Percentiles rank a stretch among this genome's conserved stretches.
These are phyloP conservation scores for Dryococelus australis DNA, from an alignment of 2,888 invertebrate genomes.

Conservation along the genomic window DNA sequence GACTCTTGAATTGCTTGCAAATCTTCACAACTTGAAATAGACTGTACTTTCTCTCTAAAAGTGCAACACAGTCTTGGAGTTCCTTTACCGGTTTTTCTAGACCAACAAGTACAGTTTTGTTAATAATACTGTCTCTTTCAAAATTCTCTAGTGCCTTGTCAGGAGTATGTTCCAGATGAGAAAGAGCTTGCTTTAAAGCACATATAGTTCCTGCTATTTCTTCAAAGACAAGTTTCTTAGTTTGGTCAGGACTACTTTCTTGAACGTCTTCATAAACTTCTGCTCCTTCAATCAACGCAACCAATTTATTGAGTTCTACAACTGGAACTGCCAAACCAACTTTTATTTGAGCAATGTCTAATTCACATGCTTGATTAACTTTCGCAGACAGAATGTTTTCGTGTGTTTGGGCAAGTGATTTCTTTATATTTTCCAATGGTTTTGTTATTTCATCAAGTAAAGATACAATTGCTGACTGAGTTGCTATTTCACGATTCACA, in stretches of 20 bases:
- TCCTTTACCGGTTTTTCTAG: background rate
- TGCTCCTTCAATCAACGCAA: background rate
- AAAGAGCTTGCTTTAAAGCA: conserved; percentile 58
- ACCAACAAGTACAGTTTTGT: background rate
- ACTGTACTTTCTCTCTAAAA: conserved; percentile 57
- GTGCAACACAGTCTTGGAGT: background rate
- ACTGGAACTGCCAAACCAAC: background rate
- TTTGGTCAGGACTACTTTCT: background rate
- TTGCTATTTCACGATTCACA: background rate
- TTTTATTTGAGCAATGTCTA: background rate
- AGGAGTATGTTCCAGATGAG: conserved; percentile 54
- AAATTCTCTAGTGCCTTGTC: too few species aligned
- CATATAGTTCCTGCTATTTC: conserved; percentile 22
- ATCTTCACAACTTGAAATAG: background rate
- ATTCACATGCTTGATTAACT: background rate
- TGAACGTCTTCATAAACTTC: background rate
- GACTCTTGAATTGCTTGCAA: background rate
- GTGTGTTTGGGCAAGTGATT: background rate
- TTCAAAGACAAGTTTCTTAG: conserved; percentile 4
- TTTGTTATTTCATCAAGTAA: background rate
- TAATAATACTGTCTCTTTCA: background rate
- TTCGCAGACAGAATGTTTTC: background rate
- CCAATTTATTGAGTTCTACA: background rate
- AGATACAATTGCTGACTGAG: background rate
- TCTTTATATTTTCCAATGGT: background rate